Base-by-base conservation (phyloP, 2,797 vertebrate genomes). In the Sebastes oblongus region DNA sequence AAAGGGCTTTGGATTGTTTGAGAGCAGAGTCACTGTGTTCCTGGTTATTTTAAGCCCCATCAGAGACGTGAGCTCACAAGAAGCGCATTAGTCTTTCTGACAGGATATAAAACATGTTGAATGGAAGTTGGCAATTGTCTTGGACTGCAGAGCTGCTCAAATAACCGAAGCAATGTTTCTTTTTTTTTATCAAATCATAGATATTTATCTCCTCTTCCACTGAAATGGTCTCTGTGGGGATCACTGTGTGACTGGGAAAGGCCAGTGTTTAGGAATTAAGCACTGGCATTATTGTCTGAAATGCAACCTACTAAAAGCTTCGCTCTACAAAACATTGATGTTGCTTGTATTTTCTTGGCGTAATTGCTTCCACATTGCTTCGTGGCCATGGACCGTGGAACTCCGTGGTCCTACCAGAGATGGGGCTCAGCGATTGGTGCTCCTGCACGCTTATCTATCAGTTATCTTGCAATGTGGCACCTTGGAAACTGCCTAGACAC, bases 21-120 rank as follows among this genome's bases (percentile, higher is more conserved):
- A 46, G 76, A 78, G 77, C 59, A 25, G 75, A 83, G 82, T 75
- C 77, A 25, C 42, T 42, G 62, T 56, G 85, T 81, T 80, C 67
- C n/a, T 14, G 75, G 81, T 86, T 85, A 87, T 92, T 91, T 85
- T 83, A 81, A 82, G 85, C 50, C 66, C 77, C 81, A 61, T 77
- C 67, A 71, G 87, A 84, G 79, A 80, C 29, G 10, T 65, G 78
- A 65, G 78, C 67, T 91, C 83, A 67, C 59, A 62, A 75, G 73
- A 70, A 70, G 61, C 46, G 60, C 64, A 80, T 86, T 84, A 82
- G 80, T 86, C 81, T 84, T 76, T 88, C 36, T 90, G 88, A 92
- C 84, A 85, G 82, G 77, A 89, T 78, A 75, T 81, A 69, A 86
- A 89, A 83, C 27, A 66, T 59, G 81, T 81, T 81, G 82, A 86